Evolutionary conservation across 2,113 vertebrate genomes (phyloP).

Genomic region (Megaceryle maxima): DNA sequence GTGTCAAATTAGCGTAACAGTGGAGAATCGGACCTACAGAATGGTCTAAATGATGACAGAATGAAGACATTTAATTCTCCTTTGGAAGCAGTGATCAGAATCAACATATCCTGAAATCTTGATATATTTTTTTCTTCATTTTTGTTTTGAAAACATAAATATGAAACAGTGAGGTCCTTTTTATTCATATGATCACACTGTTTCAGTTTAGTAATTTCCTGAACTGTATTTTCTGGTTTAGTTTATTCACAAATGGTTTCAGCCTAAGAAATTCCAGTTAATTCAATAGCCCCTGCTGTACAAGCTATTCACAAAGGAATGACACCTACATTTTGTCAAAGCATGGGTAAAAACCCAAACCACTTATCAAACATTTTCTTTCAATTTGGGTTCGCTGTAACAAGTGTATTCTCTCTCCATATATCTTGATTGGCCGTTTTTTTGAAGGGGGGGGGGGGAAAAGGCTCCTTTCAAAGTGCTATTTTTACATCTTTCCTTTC

Average conservation of each 20-base stretch:
- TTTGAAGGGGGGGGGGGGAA: background rate
- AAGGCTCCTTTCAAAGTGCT: background rate
- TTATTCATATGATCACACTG: background rate
- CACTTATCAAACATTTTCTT: background rate
- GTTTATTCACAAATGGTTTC: background rate
- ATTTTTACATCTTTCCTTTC: background rate
- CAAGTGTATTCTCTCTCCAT: background rate
- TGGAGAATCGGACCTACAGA: background rate
- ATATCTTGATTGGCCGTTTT: background rate
- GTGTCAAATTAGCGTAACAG: background rate
- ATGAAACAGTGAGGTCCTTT: background rate
- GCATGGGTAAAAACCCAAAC: background rate
- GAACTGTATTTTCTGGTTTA: background rate
- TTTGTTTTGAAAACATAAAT: background rate
- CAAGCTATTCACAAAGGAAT: background rate
- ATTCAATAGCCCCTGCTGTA: background rate
- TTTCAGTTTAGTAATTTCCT: background rate
- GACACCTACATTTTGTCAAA: background rate
- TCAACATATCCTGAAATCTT: background rate
- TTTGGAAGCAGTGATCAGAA: background rate
- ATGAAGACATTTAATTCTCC: background rate
- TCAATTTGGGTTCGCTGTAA: background rate
- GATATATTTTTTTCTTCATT: background rate
- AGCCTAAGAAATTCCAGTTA: background rate
- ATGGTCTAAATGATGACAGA: background rate